Evolutionary conservation across 2,888 invertebrate genomes (phyloP).

Genomic region (Metacarcinus magister): DNA sequence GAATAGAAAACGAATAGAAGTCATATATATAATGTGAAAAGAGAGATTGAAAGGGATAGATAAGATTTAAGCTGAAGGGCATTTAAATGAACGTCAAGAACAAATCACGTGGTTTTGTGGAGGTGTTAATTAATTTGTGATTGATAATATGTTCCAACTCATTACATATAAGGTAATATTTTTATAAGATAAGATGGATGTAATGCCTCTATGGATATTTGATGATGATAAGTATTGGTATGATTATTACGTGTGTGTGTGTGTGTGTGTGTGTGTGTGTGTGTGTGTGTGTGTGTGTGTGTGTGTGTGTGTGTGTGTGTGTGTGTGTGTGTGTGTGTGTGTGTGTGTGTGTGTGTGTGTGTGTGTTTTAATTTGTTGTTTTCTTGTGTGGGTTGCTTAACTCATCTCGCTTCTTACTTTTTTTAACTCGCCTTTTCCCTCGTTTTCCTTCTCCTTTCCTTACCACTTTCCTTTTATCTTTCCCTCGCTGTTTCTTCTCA

Average conservation of each 20-base stretch:
- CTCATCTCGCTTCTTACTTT: neutral
- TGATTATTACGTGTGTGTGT: neutral
- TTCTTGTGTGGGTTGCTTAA: neutral
- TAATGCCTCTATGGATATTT: too few relatives aligned
- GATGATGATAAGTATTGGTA: neutral
- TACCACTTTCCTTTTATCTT: neutral
- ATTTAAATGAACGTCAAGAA: neutral
- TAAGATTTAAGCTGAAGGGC: neutral
- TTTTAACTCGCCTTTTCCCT: neutral
- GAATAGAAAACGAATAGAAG: neutral
- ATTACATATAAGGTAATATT: neutral
- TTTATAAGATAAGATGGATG: too few relatives aligned
- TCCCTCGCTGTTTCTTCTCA: neutral
- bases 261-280: conserved; percentile 21
- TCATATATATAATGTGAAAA: neutral
- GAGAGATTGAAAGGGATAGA: neutral
- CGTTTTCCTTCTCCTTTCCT: neutral
- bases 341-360: conserved; percentile 28
- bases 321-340: conserved; percentile 16
- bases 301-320: conserved; percentile 30
- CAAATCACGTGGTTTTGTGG: neutral
- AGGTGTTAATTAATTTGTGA: neutral
- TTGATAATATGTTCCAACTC: neutral
- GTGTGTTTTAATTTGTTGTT: neutral
- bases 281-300: conserved; percentile 21